Conservation (phyloP, 2,113 vertebrate genomes). For the Brachyhypopomus gauderio region DNA sequence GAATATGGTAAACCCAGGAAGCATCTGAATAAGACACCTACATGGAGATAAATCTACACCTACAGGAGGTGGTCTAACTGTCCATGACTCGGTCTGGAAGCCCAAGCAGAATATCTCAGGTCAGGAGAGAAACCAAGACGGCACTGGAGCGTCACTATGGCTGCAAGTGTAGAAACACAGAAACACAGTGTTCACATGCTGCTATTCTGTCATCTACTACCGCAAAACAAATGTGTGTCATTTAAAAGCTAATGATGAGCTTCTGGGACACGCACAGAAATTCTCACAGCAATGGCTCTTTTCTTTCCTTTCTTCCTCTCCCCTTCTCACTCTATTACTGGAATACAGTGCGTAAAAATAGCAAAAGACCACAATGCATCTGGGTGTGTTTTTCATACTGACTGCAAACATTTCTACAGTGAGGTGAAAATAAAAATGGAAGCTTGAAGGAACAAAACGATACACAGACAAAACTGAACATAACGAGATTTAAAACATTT, state of each 20-base stretch:
- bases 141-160: too few relatives aligned
- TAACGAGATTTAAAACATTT: background rate
- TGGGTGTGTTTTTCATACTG: conserved; percentile 56
- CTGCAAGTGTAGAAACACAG: background rate
- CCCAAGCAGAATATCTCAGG: too few relatives aligned
- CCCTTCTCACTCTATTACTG: too few relatives aligned
- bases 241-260: background rate
- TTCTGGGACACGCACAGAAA: background rate
- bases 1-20: too few relatives aligned
- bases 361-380: conserved; percentile 29
- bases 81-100: too few relatives aligned
- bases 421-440: conserved; percentile 55
- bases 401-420: conserved; percentile 50
- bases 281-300: too few relatives aligned
- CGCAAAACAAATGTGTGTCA: background rate
- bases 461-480: background rate
- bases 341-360: background rate
- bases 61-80: too few relatives aligned
- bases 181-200: background rate
- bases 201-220: background rate
- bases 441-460: background rate
- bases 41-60: too few relatives aligned
- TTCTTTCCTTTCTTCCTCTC: too few relatives aligned
- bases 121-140: too few relatives aligned
- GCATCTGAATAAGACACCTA: too few relatives aligned